A percentile compares a stretch with the other conserved stretches of the same genome.
Conservation (phyloP, 2,797 vertebrate genomes). For the Amazona finschi region DNA sequence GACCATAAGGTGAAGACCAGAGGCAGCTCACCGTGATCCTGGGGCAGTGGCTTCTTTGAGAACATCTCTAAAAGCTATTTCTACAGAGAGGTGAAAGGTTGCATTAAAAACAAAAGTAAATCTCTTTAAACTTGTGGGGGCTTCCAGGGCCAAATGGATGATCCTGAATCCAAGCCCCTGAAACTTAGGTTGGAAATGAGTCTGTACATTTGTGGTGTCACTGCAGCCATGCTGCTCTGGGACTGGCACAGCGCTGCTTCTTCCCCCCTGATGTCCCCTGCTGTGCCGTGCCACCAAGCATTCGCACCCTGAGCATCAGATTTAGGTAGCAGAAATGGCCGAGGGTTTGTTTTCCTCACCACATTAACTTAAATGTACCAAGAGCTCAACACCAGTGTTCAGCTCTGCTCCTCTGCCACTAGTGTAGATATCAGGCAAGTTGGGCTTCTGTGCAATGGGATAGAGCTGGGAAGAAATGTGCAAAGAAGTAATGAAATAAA, state of each 20-base stretch:
- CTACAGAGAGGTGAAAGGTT: background rate
- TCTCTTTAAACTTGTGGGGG: background rate
- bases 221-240: background rate
- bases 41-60: background rate
- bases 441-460: background rate
- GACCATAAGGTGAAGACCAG: background rate
- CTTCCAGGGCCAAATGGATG: background rate
- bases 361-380: rapidly evolving
- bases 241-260: rapidly evolving
- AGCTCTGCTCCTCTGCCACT: background rate
- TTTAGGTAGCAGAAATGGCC: background rate
- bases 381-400: background rate
- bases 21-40: background rate
- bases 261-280: background rate
- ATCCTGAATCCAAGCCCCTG: background rate
- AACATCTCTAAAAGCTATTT: background rate
- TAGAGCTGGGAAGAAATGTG: background rate
- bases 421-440: background rate
- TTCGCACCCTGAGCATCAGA: background rate
- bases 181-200: background rate
- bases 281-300: rapidly evolving
- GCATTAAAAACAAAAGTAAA: background rate
- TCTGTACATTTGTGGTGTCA: rapidly evolving
- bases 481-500: background rate
- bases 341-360: background rate